phyloP scores from a whole-genome alignment of 2,797 vertebrate genomes.

The Garrulus glandarius region DNA sequence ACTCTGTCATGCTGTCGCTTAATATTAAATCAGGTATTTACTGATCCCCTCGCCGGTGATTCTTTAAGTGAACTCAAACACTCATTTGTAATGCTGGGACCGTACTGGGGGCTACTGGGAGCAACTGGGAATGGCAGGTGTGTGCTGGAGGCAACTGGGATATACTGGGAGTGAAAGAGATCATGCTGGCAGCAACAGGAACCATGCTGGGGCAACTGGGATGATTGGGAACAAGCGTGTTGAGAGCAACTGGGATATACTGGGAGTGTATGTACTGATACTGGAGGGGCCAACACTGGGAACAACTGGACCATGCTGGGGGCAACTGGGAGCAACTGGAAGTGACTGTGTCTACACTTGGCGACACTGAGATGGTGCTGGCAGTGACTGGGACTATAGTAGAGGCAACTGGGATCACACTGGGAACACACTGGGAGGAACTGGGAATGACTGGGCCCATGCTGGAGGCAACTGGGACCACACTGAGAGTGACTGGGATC shows the following conservation, averaged over 20 bases:
- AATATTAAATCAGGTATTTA: neutral
- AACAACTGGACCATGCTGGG: neutral
- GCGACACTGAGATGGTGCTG: neutral
- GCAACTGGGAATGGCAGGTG: neutral
- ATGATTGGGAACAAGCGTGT: neutral
- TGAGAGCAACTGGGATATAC: neutral
- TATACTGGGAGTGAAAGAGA: neutral
- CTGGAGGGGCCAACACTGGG: neutral
- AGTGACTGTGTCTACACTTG: neutral
- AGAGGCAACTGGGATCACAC: neutral
- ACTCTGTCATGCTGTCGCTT: fast-evolving
- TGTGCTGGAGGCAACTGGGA: neutral
- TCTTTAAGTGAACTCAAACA: neutral
- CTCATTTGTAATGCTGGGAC: neutral
- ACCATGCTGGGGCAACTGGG: neutral
- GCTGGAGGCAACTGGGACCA: neutral
- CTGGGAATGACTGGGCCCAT: neutral
- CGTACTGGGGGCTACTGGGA: neutral
- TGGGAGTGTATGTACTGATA: neutral
- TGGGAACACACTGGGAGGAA: neutral
- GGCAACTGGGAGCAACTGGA: neutral
- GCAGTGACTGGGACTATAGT: neutral
- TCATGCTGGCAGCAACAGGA: neutral
- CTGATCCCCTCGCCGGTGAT: neutral
- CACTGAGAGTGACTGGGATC: neutral